A percentile compares a stretch with the other conserved stretches of the same genome.
Evolutionary conservation across 2,797 vertebrate species (phyloP).

Genomic region (Menidia menidia): DNA sequence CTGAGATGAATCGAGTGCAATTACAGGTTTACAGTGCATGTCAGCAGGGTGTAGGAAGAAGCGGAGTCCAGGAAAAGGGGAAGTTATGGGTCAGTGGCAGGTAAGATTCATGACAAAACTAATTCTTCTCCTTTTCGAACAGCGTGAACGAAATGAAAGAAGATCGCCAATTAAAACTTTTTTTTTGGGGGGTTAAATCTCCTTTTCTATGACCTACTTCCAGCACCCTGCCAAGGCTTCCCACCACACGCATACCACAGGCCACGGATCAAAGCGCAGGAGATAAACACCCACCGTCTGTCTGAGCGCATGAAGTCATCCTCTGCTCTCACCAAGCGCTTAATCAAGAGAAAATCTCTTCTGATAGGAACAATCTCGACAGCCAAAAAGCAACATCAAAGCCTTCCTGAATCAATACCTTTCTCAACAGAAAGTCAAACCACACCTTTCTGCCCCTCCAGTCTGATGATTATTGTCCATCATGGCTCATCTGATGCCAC

Average conservation of each 20-base stretch:
- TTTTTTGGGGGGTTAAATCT: background rate
- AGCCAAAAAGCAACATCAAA: constrained; percentile 46
- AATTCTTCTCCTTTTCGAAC: background rate
- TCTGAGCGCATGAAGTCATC: constrained; percentile 63
- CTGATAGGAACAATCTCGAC: constrained; percentile 39
- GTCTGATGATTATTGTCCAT: background rate
- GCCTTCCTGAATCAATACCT: constrained; percentile 39
- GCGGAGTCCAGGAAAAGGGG: constrained; percentile 10
- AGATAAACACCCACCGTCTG: constrained; percentile 60
- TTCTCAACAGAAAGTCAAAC: constrained; percentile 3
- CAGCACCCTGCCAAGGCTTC: constrained; percentile 48
- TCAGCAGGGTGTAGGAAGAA: constrained; percentile 18
- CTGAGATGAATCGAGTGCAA: constrained; percentile 19
- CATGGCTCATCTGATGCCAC: background rate
- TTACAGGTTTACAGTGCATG: constrained; percentile 12
- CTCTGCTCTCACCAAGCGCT: constrained; percentile 4
- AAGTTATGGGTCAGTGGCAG: constrained; percentile 31
- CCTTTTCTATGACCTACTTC: constrained; percentile 8
- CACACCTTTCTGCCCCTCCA: background rate
- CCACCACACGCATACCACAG: constrained; percentile 43
- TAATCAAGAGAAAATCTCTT: constrained; percentile 34
- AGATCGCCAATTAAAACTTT: background rate
- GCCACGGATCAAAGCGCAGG: constrained; percentile 45
- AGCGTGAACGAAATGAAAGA: constrained; percentile 26
- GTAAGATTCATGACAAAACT: background rate